A percentile compares a stretch with the other conserved stretches of the same genome.
phyloP scores from a whole-genome alignment of 2,797 vertebrate species.

The Silurus lanzhouensis region DNA sequence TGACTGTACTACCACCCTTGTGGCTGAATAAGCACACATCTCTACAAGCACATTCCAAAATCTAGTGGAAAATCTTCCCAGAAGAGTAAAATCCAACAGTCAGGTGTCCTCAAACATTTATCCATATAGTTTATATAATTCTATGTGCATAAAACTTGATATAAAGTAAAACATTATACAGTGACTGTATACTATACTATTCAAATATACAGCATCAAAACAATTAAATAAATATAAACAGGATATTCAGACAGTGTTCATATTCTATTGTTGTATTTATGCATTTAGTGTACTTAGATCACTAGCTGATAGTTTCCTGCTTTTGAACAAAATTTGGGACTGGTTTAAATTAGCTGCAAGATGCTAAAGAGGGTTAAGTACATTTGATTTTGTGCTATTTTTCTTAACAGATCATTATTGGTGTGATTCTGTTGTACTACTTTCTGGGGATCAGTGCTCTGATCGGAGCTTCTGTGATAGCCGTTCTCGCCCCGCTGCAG shows the following conservation, averaged over 20 bases:
- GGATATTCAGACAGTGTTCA: not conserved
- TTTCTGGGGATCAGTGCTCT: constrained; percentile 96
- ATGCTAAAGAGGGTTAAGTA: not conserved
- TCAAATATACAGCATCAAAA: not conserved
- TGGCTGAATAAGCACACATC: too few species aligned
- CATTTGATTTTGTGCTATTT: not conserved
- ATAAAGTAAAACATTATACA: not conserved
- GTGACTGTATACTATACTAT: not conserved
- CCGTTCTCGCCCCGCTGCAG: constrained; percentile 92
- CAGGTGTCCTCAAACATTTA: too few species aligned
- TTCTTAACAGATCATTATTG: constrained; percentile 85
- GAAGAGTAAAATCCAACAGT: too few species aligned
- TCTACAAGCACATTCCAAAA: too few species aligned
- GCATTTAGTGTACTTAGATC: not conserved
- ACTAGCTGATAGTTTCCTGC: not conserved
- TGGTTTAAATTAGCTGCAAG: not conserved
- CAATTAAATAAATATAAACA: not conserved
- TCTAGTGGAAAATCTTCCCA: too few species aligned
- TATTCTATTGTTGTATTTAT: too few species aligned
- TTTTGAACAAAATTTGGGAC: not conserved
- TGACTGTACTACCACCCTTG: too few species aligned
- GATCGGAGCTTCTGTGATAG: constrained; percentile 94
- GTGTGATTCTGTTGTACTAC: constrained; percentile 94
- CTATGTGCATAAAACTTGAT: not conserved
- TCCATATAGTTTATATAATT: not conserved